Conservation (phyloP, 2,797 vertebrate species). For the Channa striata region DNA sequence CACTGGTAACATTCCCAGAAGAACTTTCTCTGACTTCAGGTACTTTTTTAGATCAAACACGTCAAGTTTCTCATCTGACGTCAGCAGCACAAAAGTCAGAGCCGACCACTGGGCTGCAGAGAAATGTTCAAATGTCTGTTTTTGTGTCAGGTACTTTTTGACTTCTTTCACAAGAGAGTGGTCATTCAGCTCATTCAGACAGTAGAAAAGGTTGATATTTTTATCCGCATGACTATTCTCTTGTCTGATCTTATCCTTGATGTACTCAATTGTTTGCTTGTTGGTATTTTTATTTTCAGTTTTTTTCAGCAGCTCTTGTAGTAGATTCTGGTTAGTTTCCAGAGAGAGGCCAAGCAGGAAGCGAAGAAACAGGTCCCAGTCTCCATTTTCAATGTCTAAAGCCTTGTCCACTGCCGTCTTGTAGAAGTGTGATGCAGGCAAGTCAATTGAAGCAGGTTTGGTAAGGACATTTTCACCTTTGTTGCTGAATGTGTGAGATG, state of each 20-base stretch:
- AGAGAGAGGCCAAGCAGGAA: conserved; percentile 65
- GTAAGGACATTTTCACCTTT: conserved; percentile 43
- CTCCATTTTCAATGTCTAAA: conserved; percentile 31
- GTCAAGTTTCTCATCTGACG: too few species aligned
- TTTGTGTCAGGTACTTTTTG: too few species aligned
- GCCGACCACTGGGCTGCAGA: too few species aligned
- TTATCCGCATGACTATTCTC: too few species aligned
- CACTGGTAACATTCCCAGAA: conserved; percentile 63
- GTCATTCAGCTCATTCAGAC: too few species aligned
- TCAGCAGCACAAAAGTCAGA: too few species aligned
- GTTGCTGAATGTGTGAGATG: background rate
- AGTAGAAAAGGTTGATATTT: too few species aligned
- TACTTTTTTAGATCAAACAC: conserved; percentile 68
- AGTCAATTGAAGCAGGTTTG: accelerated
- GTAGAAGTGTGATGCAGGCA: conserved; percentile 40
- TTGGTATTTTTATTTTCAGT: too few species aligned
- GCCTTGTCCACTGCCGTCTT: conserved; percentile 51
- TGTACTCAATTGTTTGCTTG: too few species aligned
- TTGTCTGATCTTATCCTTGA: too few species aligned
- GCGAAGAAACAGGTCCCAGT: conserved; percentile 68
- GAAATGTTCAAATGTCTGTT: too few species aligned
- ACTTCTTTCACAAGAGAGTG: too few species aligned
- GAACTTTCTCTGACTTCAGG: conserved; percentile 57
- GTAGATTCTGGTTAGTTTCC: conserved; percentile 35
- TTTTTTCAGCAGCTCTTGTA: conserved; percentile 40